Evolutionary conservation across 2,797 vertebrate species (phyloP).

Genomic region (Helicolenus hilgendorfi): DNA sequence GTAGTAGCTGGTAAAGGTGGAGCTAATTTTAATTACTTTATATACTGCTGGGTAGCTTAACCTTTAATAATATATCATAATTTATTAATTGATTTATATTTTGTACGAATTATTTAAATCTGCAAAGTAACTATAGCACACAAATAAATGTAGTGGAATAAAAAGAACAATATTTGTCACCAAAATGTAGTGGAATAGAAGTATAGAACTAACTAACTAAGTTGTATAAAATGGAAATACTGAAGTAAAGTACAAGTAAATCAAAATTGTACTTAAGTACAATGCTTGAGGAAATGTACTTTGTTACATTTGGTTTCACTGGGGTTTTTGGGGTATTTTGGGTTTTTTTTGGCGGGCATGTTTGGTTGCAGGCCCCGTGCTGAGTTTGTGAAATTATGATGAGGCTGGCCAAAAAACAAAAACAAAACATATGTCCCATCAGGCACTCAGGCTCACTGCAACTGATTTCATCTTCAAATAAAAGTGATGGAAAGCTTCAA

Average conservation of each 20-base stretch:
- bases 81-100: not conserved
- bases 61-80: no score
- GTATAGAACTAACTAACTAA: not conserved
- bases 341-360: not conserved
- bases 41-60: not conserved
- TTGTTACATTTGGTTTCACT: not conserved
- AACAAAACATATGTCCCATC: not conserved
- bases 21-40: no score
- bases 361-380: not conserved
- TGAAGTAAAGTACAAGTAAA: not conserved
- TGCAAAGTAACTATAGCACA: not conserved
- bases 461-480: conserved; percentile 40
- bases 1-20: no score
- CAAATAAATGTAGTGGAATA: not conserved
- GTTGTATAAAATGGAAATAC: not conserved
- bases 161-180: not conserved
- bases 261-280: not conserved
- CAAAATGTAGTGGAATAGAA: not conserved
- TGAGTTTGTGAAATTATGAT: not conserved
- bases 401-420: not conserved
- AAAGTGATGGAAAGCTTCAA: conserved; percentile 2
- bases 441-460: not conserved
- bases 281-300: not conserved
- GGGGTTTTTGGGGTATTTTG: not conserved
- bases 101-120: not conserved